Evolutionary conservation across 2,113 vertebrate species (phyloP).

Genomic region (Poicephalus gulielmi): DNA sequence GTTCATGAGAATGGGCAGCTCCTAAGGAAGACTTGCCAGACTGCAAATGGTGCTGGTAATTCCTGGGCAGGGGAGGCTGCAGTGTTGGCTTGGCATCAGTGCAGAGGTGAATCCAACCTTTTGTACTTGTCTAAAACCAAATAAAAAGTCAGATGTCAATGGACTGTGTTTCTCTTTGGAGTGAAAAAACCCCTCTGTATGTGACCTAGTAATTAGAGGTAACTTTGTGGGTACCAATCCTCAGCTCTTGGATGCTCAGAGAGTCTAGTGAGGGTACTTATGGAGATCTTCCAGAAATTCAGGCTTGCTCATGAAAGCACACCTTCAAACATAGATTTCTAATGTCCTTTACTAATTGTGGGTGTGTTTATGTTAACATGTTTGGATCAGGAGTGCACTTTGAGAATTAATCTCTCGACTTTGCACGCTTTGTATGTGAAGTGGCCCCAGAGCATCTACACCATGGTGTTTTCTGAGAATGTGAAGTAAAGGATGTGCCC

Average conservation of each 20-base stretch:
- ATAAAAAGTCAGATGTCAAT: neutral
- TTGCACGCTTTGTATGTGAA: rapidly evolving
- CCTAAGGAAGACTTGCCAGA: neutral
- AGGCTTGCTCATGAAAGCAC: neutral
- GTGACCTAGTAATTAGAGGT: neutral
- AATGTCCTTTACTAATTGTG: neutral
- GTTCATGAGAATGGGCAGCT: rapidly evolving
- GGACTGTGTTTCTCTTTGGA: neutral
- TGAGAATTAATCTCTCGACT: neutral
- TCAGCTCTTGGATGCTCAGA: neutral
- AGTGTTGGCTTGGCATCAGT: neutral
- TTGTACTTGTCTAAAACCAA: neutral
- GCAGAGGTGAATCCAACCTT: neutral
- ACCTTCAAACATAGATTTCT: neutral
- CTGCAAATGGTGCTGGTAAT: neutral
- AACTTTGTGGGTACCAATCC: neutral
- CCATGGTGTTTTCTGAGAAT: neutral
- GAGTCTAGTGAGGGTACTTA: neutral
- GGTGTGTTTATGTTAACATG: neutral
- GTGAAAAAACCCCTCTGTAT: neutral
- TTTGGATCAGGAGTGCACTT: neutral
- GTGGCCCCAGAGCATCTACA: neutral
- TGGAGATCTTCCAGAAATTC: neutral
- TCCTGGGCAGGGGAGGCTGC: neutral
- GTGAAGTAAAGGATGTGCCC: neutral